Conservation (phyloP, 2,888 invertebrate genomes). For the Amphimallon solstitiale region DNA sequence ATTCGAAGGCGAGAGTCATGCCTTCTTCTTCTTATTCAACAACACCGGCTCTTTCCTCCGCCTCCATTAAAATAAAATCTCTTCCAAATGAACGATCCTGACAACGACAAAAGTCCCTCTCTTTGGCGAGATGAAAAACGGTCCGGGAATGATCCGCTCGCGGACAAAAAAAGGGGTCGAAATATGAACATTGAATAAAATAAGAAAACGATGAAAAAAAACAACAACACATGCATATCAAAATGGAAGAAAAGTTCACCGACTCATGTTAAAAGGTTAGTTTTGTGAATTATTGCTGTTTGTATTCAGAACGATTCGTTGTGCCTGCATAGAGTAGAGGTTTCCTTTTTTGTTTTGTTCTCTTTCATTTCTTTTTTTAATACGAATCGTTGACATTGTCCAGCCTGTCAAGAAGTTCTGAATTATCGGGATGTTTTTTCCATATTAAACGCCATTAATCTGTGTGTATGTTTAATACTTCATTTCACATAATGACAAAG, state of each 20-base stretch:
- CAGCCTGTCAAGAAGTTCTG: constrained; percentile 32
- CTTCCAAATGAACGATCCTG: constrained; percentile 34
- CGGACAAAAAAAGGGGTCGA: constrained; percentile 33
- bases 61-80: constrained; percentile 36
- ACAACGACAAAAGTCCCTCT: constrained; percentile 29
- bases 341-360: constrained; percentile 11
- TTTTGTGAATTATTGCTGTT: constrained; percentile 43
- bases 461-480: not conserved
- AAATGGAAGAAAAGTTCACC: constrained; percentile 39
- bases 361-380: too few species aligned
- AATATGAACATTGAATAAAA: constrained; percentile 32
- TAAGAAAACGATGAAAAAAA: constrained; percentile 13
- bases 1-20: constrained; percentile 18
- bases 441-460: constrained; percentile 6
- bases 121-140: constrained; percentile 27
- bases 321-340: constrained; percentile 20
- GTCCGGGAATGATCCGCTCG: constrained; percentile 17
- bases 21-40: constrained; percentile 12
- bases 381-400: constrained; percentile 29
- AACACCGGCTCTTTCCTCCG: constrained; percentile 22
- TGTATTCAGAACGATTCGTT: constrained; percentile 45
- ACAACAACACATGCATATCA: constrained; percentile 29
- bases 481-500: too few species aligned
- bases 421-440: constrained; percentile 36
- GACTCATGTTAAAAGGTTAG: constrained; percentile 38